Conservation (phyloP, 2,797 vertebrate genomes). For the Sebastes flavidus region DNA sequence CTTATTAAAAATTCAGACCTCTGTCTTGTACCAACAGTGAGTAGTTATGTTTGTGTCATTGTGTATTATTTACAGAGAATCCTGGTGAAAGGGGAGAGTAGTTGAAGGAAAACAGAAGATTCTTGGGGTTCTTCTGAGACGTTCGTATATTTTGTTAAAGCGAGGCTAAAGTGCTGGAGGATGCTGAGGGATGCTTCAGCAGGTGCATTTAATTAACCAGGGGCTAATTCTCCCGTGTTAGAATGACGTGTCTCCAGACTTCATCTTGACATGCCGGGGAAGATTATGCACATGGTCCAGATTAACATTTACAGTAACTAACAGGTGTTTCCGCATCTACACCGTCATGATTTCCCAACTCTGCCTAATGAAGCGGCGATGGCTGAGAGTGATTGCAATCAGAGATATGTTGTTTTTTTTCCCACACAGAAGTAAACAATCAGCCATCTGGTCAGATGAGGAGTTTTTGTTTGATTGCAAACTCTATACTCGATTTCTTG, state of each 20-base stretch:
- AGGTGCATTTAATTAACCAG: slow-evolving; percentile 76
- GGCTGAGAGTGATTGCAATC: slow-evolving; percentile 78
- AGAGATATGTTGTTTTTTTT: slow-evolving; percentile 53
- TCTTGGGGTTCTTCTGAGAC: background rate
- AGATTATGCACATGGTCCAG: slow-evolving; percentile 47
- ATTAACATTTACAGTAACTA: slow-evolving; percentile 64
- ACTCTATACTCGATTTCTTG: slow-evolving; percentile 40
- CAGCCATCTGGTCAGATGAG: slow-evolving; percentile 76
- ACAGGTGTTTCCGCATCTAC: slow-evolving; percentile 71
- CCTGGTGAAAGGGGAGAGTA: background rate
- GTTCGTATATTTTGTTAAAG: slow-evolving; percentile 48
- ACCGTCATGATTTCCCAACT: slow-evolving; percentile 51
- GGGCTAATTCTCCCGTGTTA: slow-evolving; percentile 60
- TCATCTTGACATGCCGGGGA: slow-evolving; percentile 20
- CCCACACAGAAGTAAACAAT: slow-evolving; percentile 72
- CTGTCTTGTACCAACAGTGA: slow-evolving; percentile 8
- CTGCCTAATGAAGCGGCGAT: slow-evolving; percentile 72
- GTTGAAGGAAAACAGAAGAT: background rate
- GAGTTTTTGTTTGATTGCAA: slow-evolving; percentile 66
- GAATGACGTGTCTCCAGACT: slow-evolving; percentile 33
- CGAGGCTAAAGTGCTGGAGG: slow-evolving; percentile 11
- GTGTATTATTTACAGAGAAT: slow-evolving; percentile 39
- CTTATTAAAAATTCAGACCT: slow-evolving; percentile 38
- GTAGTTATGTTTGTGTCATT: slow-evolving; percentile 27
- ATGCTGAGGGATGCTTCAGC: slow-evolving; percentile 35